Conservation (phyloP, 2,113 vertebrate species). For the Monarcha castaneiventris region DNA sequence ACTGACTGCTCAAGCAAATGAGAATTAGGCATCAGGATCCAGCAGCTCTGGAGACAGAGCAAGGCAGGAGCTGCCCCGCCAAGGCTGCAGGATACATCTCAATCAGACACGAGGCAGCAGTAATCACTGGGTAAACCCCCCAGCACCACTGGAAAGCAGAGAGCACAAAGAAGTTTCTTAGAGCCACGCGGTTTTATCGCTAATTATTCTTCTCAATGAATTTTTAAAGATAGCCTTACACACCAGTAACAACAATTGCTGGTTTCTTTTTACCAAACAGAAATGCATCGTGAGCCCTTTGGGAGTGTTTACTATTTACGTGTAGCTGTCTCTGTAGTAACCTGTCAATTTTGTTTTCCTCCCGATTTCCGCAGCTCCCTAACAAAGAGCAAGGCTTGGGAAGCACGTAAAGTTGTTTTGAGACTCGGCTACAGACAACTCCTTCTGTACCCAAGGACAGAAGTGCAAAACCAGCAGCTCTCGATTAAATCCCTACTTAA, state of each 20-base stretch:
- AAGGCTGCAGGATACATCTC: constrained; percentile 22
- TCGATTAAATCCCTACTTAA: constrained; percentile 2
- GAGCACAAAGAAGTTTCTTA: not conserved
- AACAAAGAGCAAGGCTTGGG: not conserved
- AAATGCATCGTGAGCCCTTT: not conserved
- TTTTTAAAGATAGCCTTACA: constrained; percentile 19
- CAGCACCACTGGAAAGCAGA: not conserved
- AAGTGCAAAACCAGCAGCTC: not conserved
- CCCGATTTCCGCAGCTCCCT: not conserved
- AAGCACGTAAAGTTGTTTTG: not conserved
- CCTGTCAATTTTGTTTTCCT: not conserved
- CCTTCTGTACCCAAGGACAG: not conserved
- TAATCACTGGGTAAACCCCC: not conserved
- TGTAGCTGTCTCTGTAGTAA: not conserved
- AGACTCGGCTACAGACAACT: not conserved
- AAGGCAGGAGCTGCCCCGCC: not conserved
- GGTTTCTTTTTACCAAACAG: not conserved
- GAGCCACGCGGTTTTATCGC: not conserved
- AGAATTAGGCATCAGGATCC: not conserved
- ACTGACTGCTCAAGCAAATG: not conserved
- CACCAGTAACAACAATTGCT: not conserved
- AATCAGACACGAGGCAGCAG: not conserved
- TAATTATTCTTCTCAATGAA: not conserved
- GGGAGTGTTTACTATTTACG: not conserved
- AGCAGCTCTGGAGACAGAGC: constrained; percentile 6